Conservation (phyloP, 2,797 vertebrate genomes). For the Alca torda region DNA sequence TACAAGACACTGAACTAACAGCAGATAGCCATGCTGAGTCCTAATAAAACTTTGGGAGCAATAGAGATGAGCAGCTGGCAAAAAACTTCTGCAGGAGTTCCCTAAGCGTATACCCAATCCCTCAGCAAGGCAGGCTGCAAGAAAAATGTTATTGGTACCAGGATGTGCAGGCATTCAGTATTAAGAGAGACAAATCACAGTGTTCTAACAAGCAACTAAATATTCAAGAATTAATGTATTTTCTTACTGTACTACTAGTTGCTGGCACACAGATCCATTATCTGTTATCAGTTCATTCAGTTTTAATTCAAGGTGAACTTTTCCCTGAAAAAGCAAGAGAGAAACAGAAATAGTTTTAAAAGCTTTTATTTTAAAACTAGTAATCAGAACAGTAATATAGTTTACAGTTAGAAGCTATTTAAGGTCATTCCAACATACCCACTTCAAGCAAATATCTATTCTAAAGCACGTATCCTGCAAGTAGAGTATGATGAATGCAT, state of each 20-base stretch:
- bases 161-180: background rate
- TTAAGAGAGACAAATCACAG: background rate
- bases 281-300: constrained; percentile 97
- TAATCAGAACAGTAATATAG: background rate
- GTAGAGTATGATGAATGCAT: background rate
- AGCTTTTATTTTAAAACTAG: background rate
- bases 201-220: background rate
- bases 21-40: background rate
- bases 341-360: constrained; percentile 9
- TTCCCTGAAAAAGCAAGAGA: constrained; percentile 82
- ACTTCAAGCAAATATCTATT: background rate
- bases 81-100: background rate
- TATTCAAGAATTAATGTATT: constrained; percentile 35
- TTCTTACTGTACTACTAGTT: constrained; percentile 94
- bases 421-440: background rate
- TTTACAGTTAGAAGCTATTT: background rate
- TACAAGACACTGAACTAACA: background rate
- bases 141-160: background rate
- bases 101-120: background rate
- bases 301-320: constrained; percentile 97
- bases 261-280: constrained; percentile 90
- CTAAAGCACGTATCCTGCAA: background rate
- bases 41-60: background rate
- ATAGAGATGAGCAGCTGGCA: background rate
- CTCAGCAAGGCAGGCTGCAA: background rate